Evolutionary conservation across 2,797 vertebrate species (phyloP).

Genomic region (Galagoides demidoff): DNA sequence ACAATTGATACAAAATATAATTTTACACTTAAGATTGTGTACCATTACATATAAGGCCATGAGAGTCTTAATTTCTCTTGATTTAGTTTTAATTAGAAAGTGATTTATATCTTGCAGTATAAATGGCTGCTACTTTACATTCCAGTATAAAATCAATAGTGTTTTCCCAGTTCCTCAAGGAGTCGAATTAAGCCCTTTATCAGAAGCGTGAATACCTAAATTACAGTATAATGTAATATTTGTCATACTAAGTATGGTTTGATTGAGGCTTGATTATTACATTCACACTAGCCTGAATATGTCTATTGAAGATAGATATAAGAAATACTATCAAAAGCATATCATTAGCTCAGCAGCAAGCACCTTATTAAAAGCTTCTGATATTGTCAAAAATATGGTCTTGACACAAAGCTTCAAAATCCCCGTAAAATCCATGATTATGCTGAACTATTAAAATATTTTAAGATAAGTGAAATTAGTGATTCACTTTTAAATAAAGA

Average conservation of each 20-base stretch:
- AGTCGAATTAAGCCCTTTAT: conserved; percentile 89
- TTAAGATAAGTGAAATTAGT: conserved; percentile 86
- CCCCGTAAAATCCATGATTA: conserved; percentile 86
- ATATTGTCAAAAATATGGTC: conserved; percentile 85
- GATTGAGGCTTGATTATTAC: conserved; percentile 91
- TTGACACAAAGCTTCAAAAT: conserved; percentile 86
- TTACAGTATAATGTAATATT: conserved; percentile 87
- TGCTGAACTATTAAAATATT: conserved; percentile 87
- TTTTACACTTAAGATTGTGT: conserved; percentile 83
- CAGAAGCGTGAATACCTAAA: conserved; percentile 87
- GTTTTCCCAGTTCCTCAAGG: conserved; percentile 84
- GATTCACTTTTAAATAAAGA: conserved; percentile 83
- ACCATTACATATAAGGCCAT: conserved; percentile 83
- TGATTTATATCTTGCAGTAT: conserved; percentile 85
- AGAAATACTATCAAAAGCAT: conserved; percentile 87
- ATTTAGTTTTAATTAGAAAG: conserved; percentile 89
- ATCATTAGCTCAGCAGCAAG: conserved; percentile 89
- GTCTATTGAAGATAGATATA: conserved; percentile 88
- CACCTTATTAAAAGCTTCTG: conserved; percentile 89
- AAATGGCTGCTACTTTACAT: conserved; percentile 87
- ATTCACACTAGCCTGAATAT: conserved; percentile 87
- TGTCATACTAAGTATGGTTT: conserved; percentile 87
- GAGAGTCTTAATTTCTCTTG: conserved; percentile 84
- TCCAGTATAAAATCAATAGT: conserved; percentile 87
- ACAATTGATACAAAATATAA: conserved; percentile 81